phyloP scores from a whole-genome alignment of 1,140 invertebrate genomes.

The Acyrthosiphon pisum region DNA sequence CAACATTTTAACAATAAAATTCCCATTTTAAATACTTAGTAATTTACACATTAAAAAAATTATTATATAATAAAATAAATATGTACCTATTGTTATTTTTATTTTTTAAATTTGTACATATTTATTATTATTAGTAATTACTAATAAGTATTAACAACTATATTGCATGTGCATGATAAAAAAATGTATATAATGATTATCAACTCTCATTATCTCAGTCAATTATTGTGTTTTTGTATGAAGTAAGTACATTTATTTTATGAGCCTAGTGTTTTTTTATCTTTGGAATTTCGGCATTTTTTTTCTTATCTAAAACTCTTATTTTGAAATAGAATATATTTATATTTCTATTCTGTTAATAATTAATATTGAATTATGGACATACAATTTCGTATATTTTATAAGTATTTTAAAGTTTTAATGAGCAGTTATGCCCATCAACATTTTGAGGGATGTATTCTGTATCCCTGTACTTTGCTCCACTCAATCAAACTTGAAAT shows the following conservation, averaged over 20 bases:
- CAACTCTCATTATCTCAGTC: background rate
- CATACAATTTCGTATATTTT: background rate
- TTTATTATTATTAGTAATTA: background rate
- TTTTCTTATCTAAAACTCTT: background rate
- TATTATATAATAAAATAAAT: constrained; percentile 9
- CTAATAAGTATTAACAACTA: background rate
- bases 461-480: background rate
- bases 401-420: background rate
- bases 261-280: background rate
- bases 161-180: constrained; percentile 5
- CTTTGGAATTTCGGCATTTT: background rate
- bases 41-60: background rate
- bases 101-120: background rate
- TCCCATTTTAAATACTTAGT: background rate
- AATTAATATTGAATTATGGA: background rate
- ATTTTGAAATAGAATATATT: background rate
- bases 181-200: background rate
- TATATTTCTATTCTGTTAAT: background rate
- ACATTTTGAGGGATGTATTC: background rate
- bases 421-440: background rate
- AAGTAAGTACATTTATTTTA: background rate
- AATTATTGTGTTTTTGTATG: background rate
- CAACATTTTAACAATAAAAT: background rate
- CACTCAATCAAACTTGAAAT: background rate
- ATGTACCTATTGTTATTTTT: background rate